phyloP scores from a whole-genome alignment of 1,140 invertebrate genomes.

The Pogonus chalceus region DNA sequence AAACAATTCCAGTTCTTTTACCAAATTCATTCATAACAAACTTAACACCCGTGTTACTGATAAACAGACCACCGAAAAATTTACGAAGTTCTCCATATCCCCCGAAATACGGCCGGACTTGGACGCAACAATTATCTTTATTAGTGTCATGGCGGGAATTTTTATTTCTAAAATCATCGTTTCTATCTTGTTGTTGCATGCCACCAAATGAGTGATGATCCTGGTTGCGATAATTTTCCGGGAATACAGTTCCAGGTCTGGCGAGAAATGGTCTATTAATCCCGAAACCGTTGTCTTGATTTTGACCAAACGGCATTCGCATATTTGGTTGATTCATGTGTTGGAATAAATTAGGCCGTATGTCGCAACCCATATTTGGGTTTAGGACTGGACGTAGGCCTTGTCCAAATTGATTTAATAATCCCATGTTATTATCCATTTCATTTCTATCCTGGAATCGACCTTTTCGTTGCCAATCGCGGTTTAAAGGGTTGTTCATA shows the following conservation, averaged over 20 bases:
- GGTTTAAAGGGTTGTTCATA: not conserved
- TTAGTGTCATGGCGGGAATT: not conserved
- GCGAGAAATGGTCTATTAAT: not conserved
- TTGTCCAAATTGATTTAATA: not conserved
- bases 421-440: not conserved
- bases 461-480: not conserved
- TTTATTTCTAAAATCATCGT: not conserved
- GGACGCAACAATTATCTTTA: constrained; percentile 47
- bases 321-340: not conserved
- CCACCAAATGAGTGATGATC: not conserved
- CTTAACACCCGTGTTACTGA: constrained; percentile 75
- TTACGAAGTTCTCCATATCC: constrained; percentile 69
- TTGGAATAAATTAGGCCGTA: not conserved
- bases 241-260: not conserved
- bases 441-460: not conserved
- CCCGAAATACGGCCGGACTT: constrained; percentile 42
- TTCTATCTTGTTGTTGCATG: not conserved
- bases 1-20: constrained; percentile 66
- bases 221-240: not conserved
- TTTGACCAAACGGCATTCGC: not conserved
- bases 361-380: constrained; percentile 2
- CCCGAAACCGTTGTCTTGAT: not conserved
- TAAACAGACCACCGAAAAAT: constrained; percentile 68
- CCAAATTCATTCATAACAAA: constrained; percentile 72
- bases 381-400: not conserved